phyloP scores from a whole-genome alignment of 2,888 invertebrate species.

The Petrolisthes cinctipes region DNA sequence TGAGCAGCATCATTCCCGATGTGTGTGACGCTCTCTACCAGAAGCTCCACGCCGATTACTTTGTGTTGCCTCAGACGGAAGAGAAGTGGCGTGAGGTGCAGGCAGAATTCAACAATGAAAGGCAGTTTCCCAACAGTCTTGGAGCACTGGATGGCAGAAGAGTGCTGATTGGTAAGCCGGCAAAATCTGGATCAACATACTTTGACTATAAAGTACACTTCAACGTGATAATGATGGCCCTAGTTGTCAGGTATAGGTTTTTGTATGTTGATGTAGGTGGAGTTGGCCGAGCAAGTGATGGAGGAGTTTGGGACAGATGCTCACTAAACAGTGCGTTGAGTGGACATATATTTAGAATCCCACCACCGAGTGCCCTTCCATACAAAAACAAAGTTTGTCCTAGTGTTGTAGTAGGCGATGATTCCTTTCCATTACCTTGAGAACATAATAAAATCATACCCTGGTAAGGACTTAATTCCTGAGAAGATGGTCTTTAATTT shows the following conservation, averaged over 20 bases:
- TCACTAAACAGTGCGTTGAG: no score
- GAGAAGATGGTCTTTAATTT: background rate
- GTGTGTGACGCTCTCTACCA: no score
- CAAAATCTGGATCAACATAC: background rate
- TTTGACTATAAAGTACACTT: background rate
- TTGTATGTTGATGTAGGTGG: background rate
- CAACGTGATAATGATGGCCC: background rate
- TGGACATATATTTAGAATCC: no score
- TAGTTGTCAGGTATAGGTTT: background rate
- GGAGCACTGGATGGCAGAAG: no score
- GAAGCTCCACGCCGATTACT: no score
- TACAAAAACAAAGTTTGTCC: background rate
- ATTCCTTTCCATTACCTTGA: slow-evolving; percentile 5
- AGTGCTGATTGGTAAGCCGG: background rate
- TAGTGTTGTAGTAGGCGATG: background rate
- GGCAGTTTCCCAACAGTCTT: no score
- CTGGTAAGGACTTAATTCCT: background rate
- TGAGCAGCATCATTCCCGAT: no score
- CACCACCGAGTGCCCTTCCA: background rate
- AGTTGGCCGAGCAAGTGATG: no score
- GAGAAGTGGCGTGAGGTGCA: no score
- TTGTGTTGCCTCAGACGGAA: no score
- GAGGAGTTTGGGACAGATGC: no score
- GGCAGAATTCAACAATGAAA: no score
- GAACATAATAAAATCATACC: slow-evolving; percentile 19